A percentile compares a stretch with the other conserved stretches of the same genome.
Evolutionary conservation across 1,140 invertebrate genomes (phyloP).

Genomic region (Anastrepha obliqua): DNA sequence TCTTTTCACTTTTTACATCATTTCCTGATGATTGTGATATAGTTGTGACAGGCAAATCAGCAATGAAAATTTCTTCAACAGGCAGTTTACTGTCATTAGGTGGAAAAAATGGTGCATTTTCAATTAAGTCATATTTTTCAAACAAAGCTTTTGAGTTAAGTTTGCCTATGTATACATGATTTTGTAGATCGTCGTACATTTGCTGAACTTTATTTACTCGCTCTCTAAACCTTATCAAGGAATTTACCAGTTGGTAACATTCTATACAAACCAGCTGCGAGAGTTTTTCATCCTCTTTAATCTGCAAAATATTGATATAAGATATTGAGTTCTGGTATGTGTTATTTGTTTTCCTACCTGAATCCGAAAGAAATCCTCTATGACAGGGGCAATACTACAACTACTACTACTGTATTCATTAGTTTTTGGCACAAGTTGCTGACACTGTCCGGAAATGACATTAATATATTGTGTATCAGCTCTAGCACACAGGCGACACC

Average conservation of each 20-base stretch:
- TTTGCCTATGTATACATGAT: not conserved
- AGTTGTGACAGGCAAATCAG: constrained; percentile 21
- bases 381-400: not conserved
- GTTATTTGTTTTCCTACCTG: not conserved
- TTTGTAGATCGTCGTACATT: constrained; percentile 26
- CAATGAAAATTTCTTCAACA: constrained; percentile 39
- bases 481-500: constrained; percentile 17
- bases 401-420: not conserved
- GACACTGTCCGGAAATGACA: not conserved
- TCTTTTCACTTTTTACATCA: constrained; percentile 33
- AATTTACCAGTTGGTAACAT: not conserved
- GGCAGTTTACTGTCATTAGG: not conserved
- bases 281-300: constrained; percentile 8
- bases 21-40: not conserved
- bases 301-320: not conserved
- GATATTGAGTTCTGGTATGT: too few relatives aligned
- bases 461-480: not conserved
- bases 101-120: constrained; percentile 1
- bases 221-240: not conserved
- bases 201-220: constrained; percentile 13
- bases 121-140: constrained; percentile 25
- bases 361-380: constrained; percentile 2
- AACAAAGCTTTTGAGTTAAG: not conserved
- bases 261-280: constrained; percentile 16
- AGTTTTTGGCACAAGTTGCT: not conserved